Evolutionary conservation across 2,888 invertebrate genomes (phyloP).

Genomic region (Saturnia japonica): DNA sequence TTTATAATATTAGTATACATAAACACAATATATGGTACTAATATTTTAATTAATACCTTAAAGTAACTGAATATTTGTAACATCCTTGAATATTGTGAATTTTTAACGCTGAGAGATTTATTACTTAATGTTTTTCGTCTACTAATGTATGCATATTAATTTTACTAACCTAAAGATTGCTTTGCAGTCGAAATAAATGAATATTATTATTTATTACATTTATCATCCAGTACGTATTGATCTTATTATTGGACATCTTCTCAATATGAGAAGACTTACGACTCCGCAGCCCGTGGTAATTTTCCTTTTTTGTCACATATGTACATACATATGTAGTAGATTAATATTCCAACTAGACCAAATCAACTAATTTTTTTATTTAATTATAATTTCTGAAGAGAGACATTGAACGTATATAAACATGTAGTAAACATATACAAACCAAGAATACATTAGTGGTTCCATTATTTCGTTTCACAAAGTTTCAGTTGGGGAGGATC

Average conservation of each 20-base stretch:
- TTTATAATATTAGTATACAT: no score
- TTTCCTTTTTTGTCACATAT: not conserved
- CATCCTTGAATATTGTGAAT: no score
- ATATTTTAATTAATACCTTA: no score
- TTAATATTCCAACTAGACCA: not conserved
- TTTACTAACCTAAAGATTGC: not conserved
- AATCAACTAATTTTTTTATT: not conserved
- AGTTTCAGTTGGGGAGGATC: conserved; percentile 30
- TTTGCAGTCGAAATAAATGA: not conserved
- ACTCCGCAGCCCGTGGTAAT: not conserved
- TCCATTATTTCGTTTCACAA: conserved; percentile 30
- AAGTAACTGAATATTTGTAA: no score
- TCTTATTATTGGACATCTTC: not conserved
- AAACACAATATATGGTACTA: no score
- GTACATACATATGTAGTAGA: not conserved
- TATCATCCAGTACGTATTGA: not conserved
- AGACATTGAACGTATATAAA: not conserved
- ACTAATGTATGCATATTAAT: no score
- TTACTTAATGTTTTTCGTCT: no score
- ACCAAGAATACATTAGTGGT: conserved; percentile 10
- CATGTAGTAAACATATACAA: not conserved
- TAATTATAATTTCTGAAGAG: not conserved
- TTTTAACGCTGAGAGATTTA: no score
- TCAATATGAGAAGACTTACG: not conserved
- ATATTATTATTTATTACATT: not conserved